These are phyloP conservation scores for Macrotus californicus DNA, from an alignment of 2,113 vertebrate species.

Conservation along the genomic window DNA sequence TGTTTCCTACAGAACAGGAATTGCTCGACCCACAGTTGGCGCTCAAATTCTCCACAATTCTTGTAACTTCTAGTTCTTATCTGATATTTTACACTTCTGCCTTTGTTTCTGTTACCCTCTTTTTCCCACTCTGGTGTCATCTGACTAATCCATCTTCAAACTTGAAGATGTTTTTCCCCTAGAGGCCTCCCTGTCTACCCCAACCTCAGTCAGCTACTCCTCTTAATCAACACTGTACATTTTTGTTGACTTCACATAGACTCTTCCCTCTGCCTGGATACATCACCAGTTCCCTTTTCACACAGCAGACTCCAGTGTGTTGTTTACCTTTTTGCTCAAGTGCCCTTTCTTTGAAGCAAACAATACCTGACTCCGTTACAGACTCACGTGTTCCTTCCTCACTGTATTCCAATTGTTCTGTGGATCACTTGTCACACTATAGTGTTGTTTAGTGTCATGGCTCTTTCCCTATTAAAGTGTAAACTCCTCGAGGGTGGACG, in stretches of 20 bases:
- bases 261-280: not conserved
- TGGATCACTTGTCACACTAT: not conserved
- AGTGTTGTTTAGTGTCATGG: not conserved
- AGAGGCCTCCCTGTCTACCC: not conserved
- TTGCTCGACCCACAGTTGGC: not conserved
- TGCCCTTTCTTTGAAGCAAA: slow-evolving; percentile 30
- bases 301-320: not conserved
- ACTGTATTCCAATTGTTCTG: fast-evolving
- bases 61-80: not conserved
- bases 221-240: not conserved
- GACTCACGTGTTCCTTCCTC: not conserved
- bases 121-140: not conserved
- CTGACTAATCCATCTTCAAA: not conserved
- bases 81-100: not conserved
- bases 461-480: not conserved
- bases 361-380: not conserved
- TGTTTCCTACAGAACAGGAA: not conserved
- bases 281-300: not conserved
- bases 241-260: not conserved
- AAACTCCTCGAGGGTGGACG: not conserved
- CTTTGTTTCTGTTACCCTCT: not conserved
- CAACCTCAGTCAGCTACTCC: not conserved
- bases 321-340: not conserved
- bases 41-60: not conserved
- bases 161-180: not conserved